Evolutionary conservation across 1,140 invertebrate genomes (phyloP), one percentile per base, ranked within the genome.

Genomic region (Tribolium castaneum): DNA sequence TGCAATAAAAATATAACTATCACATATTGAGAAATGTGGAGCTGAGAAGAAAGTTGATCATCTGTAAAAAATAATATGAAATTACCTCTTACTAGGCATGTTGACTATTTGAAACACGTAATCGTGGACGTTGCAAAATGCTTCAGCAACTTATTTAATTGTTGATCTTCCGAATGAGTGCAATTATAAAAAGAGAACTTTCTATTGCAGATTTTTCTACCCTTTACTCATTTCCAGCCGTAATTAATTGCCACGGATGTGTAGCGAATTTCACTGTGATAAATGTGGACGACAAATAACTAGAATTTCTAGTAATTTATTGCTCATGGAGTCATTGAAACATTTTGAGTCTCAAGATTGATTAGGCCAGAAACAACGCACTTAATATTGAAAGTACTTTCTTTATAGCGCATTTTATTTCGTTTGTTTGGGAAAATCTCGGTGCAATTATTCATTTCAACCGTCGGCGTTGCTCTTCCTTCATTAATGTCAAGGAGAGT

Each of bases 1-100:
- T 59, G 30, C 59, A 66, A 35, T 66, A 66, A 66, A 66, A 66
- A 66, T 35, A 66, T 34, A 62, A 35, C 52, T 56, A 56, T 62
- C 22, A 62, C 22, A 62, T 66, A 22, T 35, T 66, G 14, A 66
- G 59, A 34, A 66, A 66, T 66, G 59, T 66, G 45, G 59, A 66
- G 59, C 59, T 35, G 34, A 66, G 59, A 66, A 66, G 59, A 66
- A 66, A 66, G 59, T 66, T 66, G 59, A 35, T 66, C 59, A 66
- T 34, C 30, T 34, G 34, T 12, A 66, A 66, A 66, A 59, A 59
- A 59, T 19, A 59, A 66, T 35, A 66, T 34, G 5, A 66, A 66
- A 66, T 14, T 35, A 4, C 59, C 59, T 4, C 59, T 66, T 35
- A 66, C 59, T 35, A 30, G 25, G 25, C 25, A 35, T 35, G 59